These are phyloP conservation scores for Helleia helle DNA, from an alignment of 2,888 invertebrate species.

Conservation along the genomic window DNA sequence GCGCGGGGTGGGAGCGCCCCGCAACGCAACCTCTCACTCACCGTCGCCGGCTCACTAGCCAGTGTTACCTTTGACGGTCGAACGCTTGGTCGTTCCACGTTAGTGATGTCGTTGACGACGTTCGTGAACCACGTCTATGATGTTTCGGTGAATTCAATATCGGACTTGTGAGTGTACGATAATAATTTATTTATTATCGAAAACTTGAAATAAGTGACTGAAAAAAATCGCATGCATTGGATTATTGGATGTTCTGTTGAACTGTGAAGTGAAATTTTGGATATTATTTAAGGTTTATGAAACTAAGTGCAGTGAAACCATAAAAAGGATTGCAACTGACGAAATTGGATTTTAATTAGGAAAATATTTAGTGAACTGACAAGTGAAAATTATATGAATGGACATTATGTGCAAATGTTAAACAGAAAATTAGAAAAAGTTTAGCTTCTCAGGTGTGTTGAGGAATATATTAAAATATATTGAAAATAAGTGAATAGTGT, in stretches of 20 bases:
- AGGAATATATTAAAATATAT: not conserved
- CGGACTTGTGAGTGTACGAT: constrained; percentile 63
- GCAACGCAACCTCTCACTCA: constrained; percentile 76
- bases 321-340: constrained; percentile 59
- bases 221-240: constrained; percentile 62
- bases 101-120: constrained; percentile 70
- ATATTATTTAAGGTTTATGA: constrained; percentile 37
- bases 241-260: constrained; percentile 55
- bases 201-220: constrained; percentile 80
- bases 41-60: constrained; percentile 69
- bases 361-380: constrained; percentile 14
- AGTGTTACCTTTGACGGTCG: constrained; percentile 78
- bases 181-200: constrained; percentile 71
- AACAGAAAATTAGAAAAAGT: constrained; percentile 9
- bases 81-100: constrained; percentile 65
- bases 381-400: not conserved
- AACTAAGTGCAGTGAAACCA: constrained; percentile 59
- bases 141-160: constrained; percentile 69
- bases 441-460: constrained; percentile 6
- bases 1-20: constrained; percentile 71
- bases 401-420: constrained; percentile 11
- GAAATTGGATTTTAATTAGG: constrained; percentile 43
- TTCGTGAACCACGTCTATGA: constrained; percentile 72
- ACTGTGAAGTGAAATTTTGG: constrained; percentile 58
- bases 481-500: not conserved